A percentile compares a stretch with the other conserved stretches of the same genome.
Conservation (phyloP, 53 echinoderm and acorn worm species). For the Paelopatides confundens region DNA sequence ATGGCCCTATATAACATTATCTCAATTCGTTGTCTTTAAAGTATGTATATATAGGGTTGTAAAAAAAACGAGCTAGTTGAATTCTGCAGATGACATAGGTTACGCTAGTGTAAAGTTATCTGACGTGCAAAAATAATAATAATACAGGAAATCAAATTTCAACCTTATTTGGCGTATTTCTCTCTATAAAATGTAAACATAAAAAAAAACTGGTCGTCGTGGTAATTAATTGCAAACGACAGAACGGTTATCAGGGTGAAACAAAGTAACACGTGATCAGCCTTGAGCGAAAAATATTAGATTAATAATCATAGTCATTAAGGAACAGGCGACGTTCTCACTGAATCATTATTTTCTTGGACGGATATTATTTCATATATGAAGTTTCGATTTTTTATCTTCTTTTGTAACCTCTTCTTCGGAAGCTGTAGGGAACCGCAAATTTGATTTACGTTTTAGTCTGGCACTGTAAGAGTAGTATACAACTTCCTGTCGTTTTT, state of each 20-base stretch:
- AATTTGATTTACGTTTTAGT: not conserved
- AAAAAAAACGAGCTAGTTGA: no score
- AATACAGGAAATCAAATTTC: no score
- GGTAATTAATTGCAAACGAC: constrained; percentile 44
- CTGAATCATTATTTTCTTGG: constrained; percentile 7
- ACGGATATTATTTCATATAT: constrained; percentile 39
- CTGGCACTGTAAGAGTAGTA: no score
- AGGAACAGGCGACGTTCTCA: constrained; percentile 5
- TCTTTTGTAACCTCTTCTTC: not conserved
- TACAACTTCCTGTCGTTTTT: no score
- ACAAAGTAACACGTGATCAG: not conserved
- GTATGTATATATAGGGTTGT: no score
- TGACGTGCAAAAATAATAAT: no score
- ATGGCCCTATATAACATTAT: no score
- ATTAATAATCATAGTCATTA: constrained; percentile 32
- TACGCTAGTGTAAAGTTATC: no score
- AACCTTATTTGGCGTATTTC: no score
- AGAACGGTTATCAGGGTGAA: not conserved
- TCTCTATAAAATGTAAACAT: no score
- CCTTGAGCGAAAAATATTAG: constrained; percentile 32
- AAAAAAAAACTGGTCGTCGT: not conserved
- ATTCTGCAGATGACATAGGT: no score
- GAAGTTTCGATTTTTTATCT: not conserved
- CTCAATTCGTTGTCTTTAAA: no score
- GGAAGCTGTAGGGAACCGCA: not conserved